Evolutionary conservation across 2,113 vertebrate genomes (phyloP).

Genomic region (Hydrochoerus hydrochaeris): DNA sequence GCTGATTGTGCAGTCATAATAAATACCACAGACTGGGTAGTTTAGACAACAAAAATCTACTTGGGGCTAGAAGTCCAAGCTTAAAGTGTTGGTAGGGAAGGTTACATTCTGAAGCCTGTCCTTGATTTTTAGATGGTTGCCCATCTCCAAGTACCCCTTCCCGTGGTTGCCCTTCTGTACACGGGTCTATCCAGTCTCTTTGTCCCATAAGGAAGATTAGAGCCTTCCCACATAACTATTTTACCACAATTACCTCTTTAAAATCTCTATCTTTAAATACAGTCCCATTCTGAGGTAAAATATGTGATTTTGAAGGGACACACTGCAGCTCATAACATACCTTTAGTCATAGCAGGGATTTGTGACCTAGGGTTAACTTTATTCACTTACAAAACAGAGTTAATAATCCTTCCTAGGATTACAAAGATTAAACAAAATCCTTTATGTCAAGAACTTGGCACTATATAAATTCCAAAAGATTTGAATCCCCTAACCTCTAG

Average conservation of each 20-base stretch:
- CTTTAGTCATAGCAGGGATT: background rate
- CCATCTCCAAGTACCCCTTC: background rate
- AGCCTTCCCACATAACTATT: background rate
- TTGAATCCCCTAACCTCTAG: background rate
- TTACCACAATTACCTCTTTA: background rate
- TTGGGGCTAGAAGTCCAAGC: background rate
- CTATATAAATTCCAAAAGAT: background rate
- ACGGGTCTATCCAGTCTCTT: background rate
- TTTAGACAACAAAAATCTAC: background rate
- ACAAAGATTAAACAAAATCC: slow-evolving; percentile 49
- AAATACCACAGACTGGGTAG: background rate
- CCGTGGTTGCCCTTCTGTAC: background rate
- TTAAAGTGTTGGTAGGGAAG: background rate
- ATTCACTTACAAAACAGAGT: slow-evolving; percentile 31
- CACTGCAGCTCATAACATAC: background rate
- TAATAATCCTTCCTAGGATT: slow-evolving; percentile 38
- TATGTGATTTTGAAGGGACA: background rate
- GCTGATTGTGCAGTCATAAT: background rate
- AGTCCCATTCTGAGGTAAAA: background rate
- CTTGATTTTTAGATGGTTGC: background rate
- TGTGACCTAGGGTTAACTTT: slow-evolving; percentile 11
- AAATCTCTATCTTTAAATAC: background rate
- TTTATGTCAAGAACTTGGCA: background rate
- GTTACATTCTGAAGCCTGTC: background rate
- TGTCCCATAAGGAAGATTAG: background rate